Conservation (phyloP, 2,113 vertebrate genomes). For the Takifugu bimaculatus region DNA sequence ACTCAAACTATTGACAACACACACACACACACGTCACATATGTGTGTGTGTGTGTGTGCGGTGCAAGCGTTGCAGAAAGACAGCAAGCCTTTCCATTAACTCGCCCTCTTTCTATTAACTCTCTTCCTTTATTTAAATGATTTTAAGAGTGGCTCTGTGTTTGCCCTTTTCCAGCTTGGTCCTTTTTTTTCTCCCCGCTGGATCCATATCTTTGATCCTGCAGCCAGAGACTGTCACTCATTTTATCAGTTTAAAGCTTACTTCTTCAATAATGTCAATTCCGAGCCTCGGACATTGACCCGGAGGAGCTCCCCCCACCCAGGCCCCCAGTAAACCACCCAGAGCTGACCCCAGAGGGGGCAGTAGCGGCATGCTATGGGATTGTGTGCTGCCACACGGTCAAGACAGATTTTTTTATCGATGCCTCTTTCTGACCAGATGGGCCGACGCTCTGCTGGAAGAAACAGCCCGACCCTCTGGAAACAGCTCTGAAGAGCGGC, state of each 20-base stretch:
- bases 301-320: constrained; percentile 53
- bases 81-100: constrained; percentile 57
- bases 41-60: constrained; percentile 7
- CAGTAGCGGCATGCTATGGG: no score
- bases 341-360: constrained; percentile 16
- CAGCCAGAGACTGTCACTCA: constrained; percentile 70
- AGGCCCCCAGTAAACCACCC: constrained; percentile 33
- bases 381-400: no score
- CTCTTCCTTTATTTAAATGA: constrained; percentile 38
- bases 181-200: constrained; percentile 41
- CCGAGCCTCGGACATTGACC: constrained; percentile 62
- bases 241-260: constrained; percentile 74
- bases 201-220: constrained; percentile 75
- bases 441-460: neutral
- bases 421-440: no score
- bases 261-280: constrained; percentile 73
- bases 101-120: constrained; percentile 43
- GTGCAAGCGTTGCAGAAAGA: constrained; percentile 16
- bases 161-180: constrained; percentile 44
- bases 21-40: constrained; percentile 13
- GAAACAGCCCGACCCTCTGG: constrained; percentile 30
- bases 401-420: no score
- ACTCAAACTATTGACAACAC: constrained; percentile 46
- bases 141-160: constrained; percentile 45
- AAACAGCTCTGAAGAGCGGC: constrained; percentile 45